Evolutionary conservation across 1,140 invertebrate genomes (phyloP), one percentile per base, ranked within the genome.

Genomic region (Lutraria rhynchaena): DNA sequence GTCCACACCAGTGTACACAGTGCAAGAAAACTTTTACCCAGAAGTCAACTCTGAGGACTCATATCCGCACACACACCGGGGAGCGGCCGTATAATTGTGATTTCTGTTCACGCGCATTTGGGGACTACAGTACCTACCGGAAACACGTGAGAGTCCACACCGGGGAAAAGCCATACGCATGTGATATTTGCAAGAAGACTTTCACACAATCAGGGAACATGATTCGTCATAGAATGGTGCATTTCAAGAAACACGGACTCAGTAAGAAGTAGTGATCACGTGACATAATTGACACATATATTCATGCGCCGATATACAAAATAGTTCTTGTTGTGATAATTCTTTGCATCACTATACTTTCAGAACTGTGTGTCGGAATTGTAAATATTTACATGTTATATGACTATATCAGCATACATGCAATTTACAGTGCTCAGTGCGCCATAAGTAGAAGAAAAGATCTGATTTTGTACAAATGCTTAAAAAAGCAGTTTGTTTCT

Each of bases 191-290:
- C 92, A 96, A 95, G 74, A 98, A 98, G 90, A 96, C 96, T 0
- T 98, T 97, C 90, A 96, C 97, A 87, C 97, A 96, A 11, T 97
- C 96, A 90, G 96, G 97, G 89, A 96, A 97, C 91, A 93, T 98
- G 37, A 77, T 83, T 41, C 53, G 85, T 19, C 85, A 86, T 49
- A 71, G 51, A 41, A 46, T 76, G 24, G 70, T 65, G 3, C 78
- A 81, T 29, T 73, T 81, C 19, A 81, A 60, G 49, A 81, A 70
- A 24, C 17, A 22, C 17, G n/a, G n/a, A n/a, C n/a, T n/a, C n/a
- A n/a, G n/a, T n/a, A 19, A 67, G 29, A 67, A 67, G n/a, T n/a
- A 37, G 37, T 41, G 57, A 60, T 49, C 46, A n/a, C n/a, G n/a
- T n/a, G n/a, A 49, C 46, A 49, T 49, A 49, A 13, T 49, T 11